phyloP scores from a whole-genome alignment of 2,888 invertebrate genomes.

The Kuschelorhynchus macadamiae region DNA sequence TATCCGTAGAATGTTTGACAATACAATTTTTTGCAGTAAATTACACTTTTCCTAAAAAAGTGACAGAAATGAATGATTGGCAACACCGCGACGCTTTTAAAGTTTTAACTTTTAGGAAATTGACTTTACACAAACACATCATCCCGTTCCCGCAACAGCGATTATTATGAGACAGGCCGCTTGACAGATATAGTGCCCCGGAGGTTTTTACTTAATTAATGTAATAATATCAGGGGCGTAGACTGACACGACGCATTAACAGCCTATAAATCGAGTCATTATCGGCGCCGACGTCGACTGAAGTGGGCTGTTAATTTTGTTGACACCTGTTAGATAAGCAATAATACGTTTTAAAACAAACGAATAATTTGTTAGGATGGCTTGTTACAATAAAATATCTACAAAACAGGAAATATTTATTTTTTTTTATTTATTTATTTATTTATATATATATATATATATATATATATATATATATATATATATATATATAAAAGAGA shows the following conservation, averaged over 20 bases:
- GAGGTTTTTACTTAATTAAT: slow-evolving; percentile 45
- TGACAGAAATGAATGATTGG: slow-evolving; percentile 5
- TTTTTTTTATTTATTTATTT: no score
- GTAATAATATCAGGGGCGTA: slow-evolving; percentile 47
- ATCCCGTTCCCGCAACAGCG: slow-evolving; percentile 4
- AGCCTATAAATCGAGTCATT: slow-evolving; percentile 20
- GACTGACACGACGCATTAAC: slow-evolving; percentile 30
- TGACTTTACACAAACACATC: slow-evolving; percentile 38
- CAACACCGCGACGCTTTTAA: slow-evolving; percentile 21
- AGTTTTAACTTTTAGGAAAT: slow-evolving; percentile 31
- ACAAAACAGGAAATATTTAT: no score
- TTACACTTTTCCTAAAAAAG: no score
- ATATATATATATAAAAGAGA: no score
- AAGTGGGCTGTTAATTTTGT: background rate
- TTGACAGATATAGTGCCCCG: slow-evolving; percentile 47
- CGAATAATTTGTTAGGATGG: background rate
- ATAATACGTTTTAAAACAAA: background rate
- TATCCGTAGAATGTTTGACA: no score
- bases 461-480: no score
- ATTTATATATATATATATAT: no score
- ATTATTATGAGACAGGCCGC: slow-evolving; percentile 40
- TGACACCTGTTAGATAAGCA: slow-evolving; percentile 14
- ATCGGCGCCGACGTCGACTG: slow-evolving; percentile 5
- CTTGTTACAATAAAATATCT: background rate
- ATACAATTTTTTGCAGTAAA: no score